Conservation (phyloP, 2,113 vertebrate genomes). For the Andinoacara biseriatus region DNA sequence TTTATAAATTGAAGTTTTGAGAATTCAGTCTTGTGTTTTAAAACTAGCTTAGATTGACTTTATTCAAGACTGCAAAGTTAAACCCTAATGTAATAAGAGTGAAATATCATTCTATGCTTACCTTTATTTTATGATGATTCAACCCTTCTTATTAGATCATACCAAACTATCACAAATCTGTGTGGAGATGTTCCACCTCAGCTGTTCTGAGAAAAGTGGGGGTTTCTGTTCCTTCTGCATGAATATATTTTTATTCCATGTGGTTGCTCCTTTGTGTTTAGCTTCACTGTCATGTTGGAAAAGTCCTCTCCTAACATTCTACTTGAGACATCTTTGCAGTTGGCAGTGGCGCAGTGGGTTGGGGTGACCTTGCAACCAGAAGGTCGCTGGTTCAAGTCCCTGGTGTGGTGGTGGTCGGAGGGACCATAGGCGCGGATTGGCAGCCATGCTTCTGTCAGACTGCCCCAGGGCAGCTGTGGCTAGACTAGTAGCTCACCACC, state of each 20-base stretch:
- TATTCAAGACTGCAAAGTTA: not conserved
- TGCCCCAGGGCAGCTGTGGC: no score
- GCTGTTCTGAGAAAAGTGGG: no score
- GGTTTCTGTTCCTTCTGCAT: not conserved
- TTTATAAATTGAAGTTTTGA: not conserved
- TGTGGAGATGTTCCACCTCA: no score
- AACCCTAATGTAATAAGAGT: not conserved
- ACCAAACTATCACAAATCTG: not conserved
- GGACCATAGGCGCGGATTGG: no score
- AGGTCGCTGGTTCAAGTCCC: no score
- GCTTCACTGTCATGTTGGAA: not conserved
- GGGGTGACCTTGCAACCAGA: no score
- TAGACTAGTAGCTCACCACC: no score
- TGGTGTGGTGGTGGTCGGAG: no score
- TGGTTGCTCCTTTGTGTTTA: not conserved
- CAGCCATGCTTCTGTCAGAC: no score
- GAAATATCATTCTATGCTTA: not conserved
- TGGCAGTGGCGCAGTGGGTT: no score
- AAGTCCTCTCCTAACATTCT: not conserved
- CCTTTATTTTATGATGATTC: not conserved
- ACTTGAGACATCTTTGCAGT: no score
- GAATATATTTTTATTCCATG: no score
- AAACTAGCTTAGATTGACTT: not conserved
- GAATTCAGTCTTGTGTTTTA: not conserved
- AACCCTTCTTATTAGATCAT: not conserved